Conservation (phyloP, 2,888 invertebrate genomes). For the Polylopha cassiicola region DNA sequence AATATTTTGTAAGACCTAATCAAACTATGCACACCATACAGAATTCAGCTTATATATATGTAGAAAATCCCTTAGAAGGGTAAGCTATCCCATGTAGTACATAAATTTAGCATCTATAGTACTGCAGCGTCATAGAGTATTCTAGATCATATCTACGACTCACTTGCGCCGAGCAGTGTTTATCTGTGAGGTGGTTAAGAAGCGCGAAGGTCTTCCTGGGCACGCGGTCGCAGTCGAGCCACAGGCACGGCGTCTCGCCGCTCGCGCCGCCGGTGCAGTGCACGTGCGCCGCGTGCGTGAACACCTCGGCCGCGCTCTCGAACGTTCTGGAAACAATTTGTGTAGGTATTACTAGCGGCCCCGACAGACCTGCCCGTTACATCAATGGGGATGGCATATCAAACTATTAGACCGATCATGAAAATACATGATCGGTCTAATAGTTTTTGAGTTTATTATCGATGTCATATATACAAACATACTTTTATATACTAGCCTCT, state of each 20-base stretch:
- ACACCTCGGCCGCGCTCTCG: conserved; percentile 86
- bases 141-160: no score
- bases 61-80: neutral
- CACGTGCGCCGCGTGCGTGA: conserved; percentile 89
- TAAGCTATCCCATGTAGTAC: no score
- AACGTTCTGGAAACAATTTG: conserved; percentile 76
- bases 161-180: conserved; percentile 92
- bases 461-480: no score
- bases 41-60: neutral
- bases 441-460: no score
- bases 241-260: conserved; percentile 90
- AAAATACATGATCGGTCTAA: no score
- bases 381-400: no score
- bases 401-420: no score
- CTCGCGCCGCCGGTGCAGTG: conserved; percentile 83
- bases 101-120: no score
- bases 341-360: no score
- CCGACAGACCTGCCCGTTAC: no score
- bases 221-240: conserved; percentile 93
- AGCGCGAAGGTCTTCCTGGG: conserved; percentile 94
- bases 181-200: conserved; percentile 97
- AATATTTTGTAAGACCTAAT: neutral
- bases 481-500: no score
- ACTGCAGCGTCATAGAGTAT: no score
- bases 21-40: neutral